These are phyloP conservation scores for Lissonota sp. DNA, from an alignment of 2,888 invertebrate species.

Conservation along the genomic window DNA sequence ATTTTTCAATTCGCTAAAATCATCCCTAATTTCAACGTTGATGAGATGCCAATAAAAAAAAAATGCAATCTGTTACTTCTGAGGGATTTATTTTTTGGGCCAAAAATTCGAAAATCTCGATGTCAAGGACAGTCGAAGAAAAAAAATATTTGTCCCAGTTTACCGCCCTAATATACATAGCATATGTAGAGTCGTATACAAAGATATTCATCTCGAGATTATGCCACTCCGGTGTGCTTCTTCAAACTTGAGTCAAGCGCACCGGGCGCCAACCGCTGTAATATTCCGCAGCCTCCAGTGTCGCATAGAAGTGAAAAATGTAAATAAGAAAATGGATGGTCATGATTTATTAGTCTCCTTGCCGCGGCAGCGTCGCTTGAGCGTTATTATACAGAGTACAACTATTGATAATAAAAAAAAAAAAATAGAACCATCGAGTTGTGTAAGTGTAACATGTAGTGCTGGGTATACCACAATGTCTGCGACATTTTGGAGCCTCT, in stretches of 20 bases:
- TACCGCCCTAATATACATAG: too few species aligned
- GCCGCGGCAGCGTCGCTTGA: slow-evolving; percentile 27
- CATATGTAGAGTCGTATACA: too few species aligned
- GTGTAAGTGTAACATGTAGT: background rate
- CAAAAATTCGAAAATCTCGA: too few species aligned
- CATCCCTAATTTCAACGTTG: too few species aligned
- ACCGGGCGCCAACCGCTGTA: slow-evolving; percentile 51
- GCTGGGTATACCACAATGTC: slow-evolving; percentile 13
- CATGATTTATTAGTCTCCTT: slow-evolving; percentile 43
- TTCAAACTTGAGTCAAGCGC: slow-evolving; percentile 61
- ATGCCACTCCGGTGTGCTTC: slow-evolving; percentile 31
- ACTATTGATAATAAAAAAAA: too few species aligned
- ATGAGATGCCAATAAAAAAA: too few species aligned
- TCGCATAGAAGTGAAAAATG: slow-evolving; percentile 53
- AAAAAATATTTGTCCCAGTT: too few species aligned
- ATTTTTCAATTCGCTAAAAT: too few species aligned
- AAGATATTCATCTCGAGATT: slow-evolving; percentile 27
- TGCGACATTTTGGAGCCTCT: slow-evolving; percentile 30
- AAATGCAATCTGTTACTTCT: too few species aligned
- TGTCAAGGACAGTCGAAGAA: too few species aligned
- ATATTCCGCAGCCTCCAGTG: background rate
- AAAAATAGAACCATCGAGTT: too few species aligned
- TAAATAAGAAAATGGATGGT: slow-evolving; percentile 56
- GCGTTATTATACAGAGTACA: slow-evolving; percentile 33
- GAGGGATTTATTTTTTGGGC: too few species aligned